These are phyloP conservation scores for Sigmodon hispidus DNA, from an alignment of 2,113 vertebrate genomes.

Conservation along the genomic window DNA sequence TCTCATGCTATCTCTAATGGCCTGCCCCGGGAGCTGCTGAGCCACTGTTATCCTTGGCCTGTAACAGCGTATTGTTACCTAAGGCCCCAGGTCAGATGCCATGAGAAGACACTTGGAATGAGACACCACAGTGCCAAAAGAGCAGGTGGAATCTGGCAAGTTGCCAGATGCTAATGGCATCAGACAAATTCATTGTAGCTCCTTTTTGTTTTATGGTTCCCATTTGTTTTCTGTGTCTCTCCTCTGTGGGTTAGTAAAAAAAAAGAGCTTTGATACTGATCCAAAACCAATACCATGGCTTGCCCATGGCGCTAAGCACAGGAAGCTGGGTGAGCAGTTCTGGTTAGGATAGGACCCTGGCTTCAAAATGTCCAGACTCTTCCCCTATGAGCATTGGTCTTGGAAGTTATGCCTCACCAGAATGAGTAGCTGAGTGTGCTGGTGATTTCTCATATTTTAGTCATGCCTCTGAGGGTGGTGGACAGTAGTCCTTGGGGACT, in stretches of 20 bases:
- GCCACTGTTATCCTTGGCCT: constrained; percentile 64
- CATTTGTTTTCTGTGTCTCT: constrained; percentile 73
- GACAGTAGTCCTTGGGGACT: not conserved
- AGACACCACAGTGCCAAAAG: not conserved
- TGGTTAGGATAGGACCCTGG: not conserved
- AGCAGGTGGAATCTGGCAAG: constrained; percentile 74
- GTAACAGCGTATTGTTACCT: not conserved
- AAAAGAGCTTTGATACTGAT: constrained; percentile 79
- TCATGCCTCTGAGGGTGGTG: not conserved
- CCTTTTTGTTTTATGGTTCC: constrained; percentile 35
- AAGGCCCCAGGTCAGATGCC: constrained; percentile 47
- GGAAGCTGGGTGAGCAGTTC: not conserved
- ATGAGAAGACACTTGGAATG: constrained; percentile 43
- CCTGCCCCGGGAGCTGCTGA: not conserved
- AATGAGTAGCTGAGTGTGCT: rapidly evolving
- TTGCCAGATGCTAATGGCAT: constrained; percentile 48
- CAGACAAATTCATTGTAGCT: constrained; percentile 59
- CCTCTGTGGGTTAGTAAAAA: constrained; percentile 72
- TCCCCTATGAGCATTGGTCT: not conserved
- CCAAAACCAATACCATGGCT: constrained; percentile 79
- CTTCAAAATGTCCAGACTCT: not conserved
- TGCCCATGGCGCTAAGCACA: not conserved
- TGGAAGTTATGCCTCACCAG: rapidly evolving
- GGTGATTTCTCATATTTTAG: no score
- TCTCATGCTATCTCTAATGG: not conserved